Evolutionary conservation across 2,797 vertebrate species (phyloP).

Genomic region (Meriones psammophilus): DNA sequence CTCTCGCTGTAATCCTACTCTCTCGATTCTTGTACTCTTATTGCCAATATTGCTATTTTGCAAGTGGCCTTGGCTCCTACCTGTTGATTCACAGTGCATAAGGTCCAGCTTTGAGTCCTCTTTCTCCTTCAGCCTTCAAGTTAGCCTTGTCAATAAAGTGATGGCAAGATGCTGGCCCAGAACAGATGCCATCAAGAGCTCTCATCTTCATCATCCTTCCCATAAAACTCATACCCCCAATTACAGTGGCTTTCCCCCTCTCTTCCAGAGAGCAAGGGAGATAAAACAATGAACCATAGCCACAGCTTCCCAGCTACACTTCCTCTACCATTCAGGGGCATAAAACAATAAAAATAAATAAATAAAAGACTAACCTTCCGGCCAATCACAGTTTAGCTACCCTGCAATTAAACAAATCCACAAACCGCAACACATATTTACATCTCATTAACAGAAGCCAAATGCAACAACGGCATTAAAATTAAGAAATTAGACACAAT

Average conservation of each 20-base stretch:
- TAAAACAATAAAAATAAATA: conserved; percentile 85
- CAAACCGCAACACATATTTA: conserved; percentile 88
- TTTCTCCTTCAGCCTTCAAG: not conserved
- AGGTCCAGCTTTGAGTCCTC: not conserved
- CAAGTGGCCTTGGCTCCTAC: not conserved
- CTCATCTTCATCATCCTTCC: conserved; percentile 42
- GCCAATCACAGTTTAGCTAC: conserved; percentile 87
- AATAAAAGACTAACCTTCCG: conserved; percentile 85
- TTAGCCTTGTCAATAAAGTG: not conserved
- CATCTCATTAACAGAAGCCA: conserved; percentile 89
- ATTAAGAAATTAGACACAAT: conserved; percentile 91
- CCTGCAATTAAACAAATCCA: conserved; percentile 91
- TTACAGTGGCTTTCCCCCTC: not conserved
- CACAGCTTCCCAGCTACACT: not conserved
- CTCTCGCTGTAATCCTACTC: not conserved
- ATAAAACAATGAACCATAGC: not conserved
- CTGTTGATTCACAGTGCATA: not conserved
- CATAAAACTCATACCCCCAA: not conserved
- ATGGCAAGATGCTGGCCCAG: conserved; percentile 6
- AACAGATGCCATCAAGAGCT: conserved; percentile 20
- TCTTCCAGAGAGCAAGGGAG: conserved; percentile 38
- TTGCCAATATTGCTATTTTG: not conserved
- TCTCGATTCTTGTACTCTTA: not conserved
- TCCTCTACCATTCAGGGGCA: conserved; percentile 41
- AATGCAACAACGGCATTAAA: conserved; percentile 88